Conservation (phyloP, 2,113 vertebrate genomes). For the Meriones unguiculatus region DNA sequence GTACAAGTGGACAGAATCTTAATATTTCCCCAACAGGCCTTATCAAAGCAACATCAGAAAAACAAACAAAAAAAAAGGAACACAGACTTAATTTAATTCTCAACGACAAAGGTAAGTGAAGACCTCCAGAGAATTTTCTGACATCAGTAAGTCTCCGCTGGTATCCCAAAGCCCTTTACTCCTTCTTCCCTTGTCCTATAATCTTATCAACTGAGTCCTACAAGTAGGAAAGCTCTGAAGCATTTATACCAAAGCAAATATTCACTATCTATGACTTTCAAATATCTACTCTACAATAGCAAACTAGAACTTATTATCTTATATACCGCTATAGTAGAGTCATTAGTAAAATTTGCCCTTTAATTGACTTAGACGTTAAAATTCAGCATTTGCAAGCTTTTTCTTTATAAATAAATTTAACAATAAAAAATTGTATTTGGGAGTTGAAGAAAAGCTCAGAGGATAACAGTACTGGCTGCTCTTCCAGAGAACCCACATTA, state of each 20-base stretch:
- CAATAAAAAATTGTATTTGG: not conserved
- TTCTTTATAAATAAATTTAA: slow-evolving; percentile 53
- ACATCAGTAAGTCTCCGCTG: not conserved
- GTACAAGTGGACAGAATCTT: not conserved
- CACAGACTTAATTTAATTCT: slow-evolving; percentile 35
- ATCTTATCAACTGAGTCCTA: slow-evolving; percentile 11
- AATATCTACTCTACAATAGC: not conserved
- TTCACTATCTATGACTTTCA: slow-evolving; percentile 4
- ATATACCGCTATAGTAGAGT: not conserved
- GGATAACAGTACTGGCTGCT: not conserved
- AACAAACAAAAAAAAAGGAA: slow-evolving; percentile 24
- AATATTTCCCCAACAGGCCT: slow-evolving; percentile 6
- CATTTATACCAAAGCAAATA: slow-evolving; percentile 28
- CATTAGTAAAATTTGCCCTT: slow-evolving; percentile 44
- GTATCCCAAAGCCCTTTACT: not conserved
- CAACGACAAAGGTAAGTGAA: not conserved
- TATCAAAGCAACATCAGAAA: slow-evolving; percentile 47
- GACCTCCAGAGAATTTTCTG: not conserved
- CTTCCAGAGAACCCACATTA: not conserved
- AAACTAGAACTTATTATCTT: slow-evolving; percentile 51
- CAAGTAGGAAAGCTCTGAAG: not conserved
- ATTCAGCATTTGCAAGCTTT: slow-evolving; percentile 41
- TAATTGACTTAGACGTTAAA: not conserved
- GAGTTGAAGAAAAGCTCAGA: not conserved
- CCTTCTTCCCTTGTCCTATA: not conserved